Conservation (phyloP, 2,888 invertebrate genomes). For the Congeria kusceri region DNA sequence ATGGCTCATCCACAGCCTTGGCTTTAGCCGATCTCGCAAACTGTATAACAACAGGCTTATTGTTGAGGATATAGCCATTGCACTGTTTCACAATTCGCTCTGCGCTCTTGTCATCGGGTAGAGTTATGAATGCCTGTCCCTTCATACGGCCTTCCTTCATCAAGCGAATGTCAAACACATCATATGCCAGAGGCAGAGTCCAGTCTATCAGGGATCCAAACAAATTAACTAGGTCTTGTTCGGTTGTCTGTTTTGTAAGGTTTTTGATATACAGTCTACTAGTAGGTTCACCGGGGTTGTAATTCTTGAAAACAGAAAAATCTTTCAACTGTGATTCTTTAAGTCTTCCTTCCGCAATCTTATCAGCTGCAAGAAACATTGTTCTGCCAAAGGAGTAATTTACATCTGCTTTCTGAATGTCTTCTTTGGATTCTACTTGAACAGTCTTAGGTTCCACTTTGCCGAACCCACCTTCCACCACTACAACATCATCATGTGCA, state of each 20-base stretch:
- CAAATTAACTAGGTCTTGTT: slow-evolving; percentile 89
- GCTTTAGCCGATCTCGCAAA: slow-evolving; percentile 71
- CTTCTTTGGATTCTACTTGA: slow-evolving; percentile 51
- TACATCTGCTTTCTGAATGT: slow-evolving; percentile 72
- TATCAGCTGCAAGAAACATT: slow-evolving; percentile 82
- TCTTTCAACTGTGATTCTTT: slow-evolving; percentile 86
- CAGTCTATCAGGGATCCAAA: slow-evolving; percentile 89
- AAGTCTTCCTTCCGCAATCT: slow-evolving; percentile 86
- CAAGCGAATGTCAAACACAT: slow-evolving; percentile 89
- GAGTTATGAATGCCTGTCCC: slow-evolving; percentile 96
- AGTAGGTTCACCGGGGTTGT: slow-evolving; percentile 92
- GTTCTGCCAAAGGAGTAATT: slow-evolving; percentile 68
- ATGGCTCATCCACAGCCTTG: slow-evolving; percentile 58
- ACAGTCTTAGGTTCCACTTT: slow-evolving; percentile 76
- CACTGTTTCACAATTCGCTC: slow-evolving; percentile 92
- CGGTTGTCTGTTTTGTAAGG: slow-evolving; percentile 92
- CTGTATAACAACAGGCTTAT: slow-evolving; percentile 94
- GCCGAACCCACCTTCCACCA: slow-evolving; percentile 79
- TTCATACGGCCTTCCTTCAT: slow-evolving; percentile 99
- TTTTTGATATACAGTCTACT: slow-evolving; percentile 97
- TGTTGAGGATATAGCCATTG: slow-evolving; percentile 94
- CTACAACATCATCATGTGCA: slow-evolving; percentile 4
- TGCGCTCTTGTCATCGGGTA: slow-evolving; percentile 90
- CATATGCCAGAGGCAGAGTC: slow-evolving; percentile 84
- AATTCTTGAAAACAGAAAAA: slow-evolving; percentile 93